Conservation (phyloP, 2,113 vertebrate genomes). For the Ammodytes dubius region DNA sequence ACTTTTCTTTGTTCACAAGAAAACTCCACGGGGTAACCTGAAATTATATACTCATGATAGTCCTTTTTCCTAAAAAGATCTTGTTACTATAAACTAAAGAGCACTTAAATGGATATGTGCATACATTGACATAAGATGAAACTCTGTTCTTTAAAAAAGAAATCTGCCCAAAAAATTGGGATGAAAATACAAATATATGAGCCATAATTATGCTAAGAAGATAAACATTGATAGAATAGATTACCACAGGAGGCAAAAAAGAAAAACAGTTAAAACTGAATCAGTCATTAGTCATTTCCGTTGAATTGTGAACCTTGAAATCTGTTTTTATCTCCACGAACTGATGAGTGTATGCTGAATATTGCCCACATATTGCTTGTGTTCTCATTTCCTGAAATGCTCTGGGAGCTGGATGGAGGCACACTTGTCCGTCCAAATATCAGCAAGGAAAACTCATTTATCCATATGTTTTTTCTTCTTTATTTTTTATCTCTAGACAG, state of each 20-base stretch:
- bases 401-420: conserved; percentile 51
- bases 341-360: conserved; percentile 72
- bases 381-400: conserved; percentile 74
- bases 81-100: no score
- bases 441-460: conserved; percentile 8
- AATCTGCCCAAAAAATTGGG: no score
- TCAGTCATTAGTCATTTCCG: conserved; percentile 3
- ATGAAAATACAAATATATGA: neutral
- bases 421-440: conserved; percentile 78
- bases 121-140: neutral
- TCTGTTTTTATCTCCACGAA: conserved; percentile 46
- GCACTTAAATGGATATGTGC: neutral
- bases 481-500: neutral
- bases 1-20: no score
- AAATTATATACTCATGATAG: no score
- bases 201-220: neutral
- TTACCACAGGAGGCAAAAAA: conserved; percentile 11
- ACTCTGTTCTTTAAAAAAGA: no score
- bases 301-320: conserved; percentile 20
- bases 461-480: neutral
- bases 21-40: no score
- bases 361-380: conserved; percentile 66
- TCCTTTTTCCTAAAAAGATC: no score
- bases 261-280: conserved; percentile 14
- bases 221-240: conserved; percentile 1